phyloP scores from a whole-genome alignment of 2,113 vertebrate genomes.

The Lasiurus borealis region DNA sequence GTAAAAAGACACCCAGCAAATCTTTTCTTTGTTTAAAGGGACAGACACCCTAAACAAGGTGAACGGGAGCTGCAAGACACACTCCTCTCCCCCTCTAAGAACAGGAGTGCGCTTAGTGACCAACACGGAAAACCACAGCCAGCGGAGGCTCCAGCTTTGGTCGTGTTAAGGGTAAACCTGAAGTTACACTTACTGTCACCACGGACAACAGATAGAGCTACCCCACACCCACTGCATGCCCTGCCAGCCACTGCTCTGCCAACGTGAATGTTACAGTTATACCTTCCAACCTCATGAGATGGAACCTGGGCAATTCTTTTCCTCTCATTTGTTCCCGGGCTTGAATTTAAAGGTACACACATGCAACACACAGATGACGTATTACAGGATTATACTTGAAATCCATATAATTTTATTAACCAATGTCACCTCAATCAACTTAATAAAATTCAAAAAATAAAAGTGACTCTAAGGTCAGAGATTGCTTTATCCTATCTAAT shows the following conservation, averaged over 20 bases:
- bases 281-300: background rate
- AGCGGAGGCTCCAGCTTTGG: background rate
- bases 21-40: conserved; percentile 42
- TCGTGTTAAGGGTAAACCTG: background rate
- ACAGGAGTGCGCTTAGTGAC: background rate
- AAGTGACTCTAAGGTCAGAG: background rate
- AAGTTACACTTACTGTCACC: background rate
- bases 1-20: conserved; percentile 3
- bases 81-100: too few species aligned
- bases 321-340: background rate
- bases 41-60: background rate
- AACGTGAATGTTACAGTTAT: background rate
- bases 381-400: background rate
- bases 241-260: background rate
- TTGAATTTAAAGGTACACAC: conserved; percentile 44
- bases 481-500: too few species aligned
- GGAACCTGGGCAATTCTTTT: background rate
- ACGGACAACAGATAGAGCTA: background rate
- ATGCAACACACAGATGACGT: background rate
- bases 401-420: background rate
- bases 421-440: background rate
- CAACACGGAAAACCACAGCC: background rate
- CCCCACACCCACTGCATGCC: background rate
- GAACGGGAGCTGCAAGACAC: background rate
- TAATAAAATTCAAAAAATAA: background rate